Percentiles rank a stretch among this genome's conserved stretches.
These are phyloP conservation scores for Enteromius thamalakanensis DNA, from an alignment of 2,797 vertebrate genomes.

Conservation along the genomic window DNA sequence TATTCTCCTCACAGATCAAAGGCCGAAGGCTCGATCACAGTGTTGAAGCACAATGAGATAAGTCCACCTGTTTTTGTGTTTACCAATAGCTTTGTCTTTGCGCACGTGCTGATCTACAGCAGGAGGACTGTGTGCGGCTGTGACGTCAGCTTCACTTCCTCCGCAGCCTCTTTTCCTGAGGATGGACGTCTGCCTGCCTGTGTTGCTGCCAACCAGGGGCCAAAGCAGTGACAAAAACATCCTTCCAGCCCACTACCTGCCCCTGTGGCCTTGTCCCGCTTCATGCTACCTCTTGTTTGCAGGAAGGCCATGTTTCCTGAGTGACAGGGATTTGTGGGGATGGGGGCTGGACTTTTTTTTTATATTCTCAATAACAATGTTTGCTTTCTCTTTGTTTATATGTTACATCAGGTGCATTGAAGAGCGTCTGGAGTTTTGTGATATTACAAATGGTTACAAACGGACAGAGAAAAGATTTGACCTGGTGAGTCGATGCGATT, in stretches of 20 bases:
- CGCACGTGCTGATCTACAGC: constrained; percentile 48
- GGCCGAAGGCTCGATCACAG: background rate
- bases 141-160: constrained; percentile 75
- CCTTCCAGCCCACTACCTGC: constrained; percentile 64
- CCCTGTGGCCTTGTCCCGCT: constrained; percentile 71
- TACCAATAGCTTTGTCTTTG: constrained; percentile 47
- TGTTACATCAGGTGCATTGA: constrained; percentile 20
- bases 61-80: constrained; percentile 41
- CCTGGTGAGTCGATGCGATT: constrained; percentile 45
- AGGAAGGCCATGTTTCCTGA: constrained; percentile 75
- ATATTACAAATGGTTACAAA: background rate
- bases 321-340: constrained; percentile 61
- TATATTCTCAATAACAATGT: constrained; percentile 26
- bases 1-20: background rate
- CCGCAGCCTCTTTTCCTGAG: constrained; percentile 66
- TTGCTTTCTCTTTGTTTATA: constrained; percentile 11
- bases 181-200: constrained; percentile 68
- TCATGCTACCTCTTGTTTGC: constrained; percentile 71
- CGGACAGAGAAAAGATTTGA: background rate
- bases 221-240: constrained; percentile 74
- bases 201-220: constrained; percentile 64
- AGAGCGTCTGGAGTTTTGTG: background rate
- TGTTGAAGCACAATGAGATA: constrained; percentile 2
- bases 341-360: constrained; percentile 48
- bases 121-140: constrained; percentile 44